Percentiles rank a stretch among this genome's conserved stretches.
These are phyloP conservation scores for Tachypleus tridentatus DNA, from an alignment of 1,140 invertebrate genomes.

Conservation along the genomic window DNA sequence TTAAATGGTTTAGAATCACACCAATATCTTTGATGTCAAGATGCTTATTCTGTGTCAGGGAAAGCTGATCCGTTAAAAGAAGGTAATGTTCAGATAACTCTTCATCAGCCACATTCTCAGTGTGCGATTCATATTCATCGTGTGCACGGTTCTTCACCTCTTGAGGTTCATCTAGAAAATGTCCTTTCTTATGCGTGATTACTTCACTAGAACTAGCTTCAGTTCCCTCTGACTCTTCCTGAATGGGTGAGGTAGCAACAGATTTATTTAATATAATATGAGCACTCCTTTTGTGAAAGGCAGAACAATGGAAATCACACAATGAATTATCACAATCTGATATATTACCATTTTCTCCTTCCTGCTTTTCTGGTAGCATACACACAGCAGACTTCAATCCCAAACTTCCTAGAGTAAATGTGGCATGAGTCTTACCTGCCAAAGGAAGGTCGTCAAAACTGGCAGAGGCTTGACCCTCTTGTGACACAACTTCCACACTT, in stretches of 20 bases:
- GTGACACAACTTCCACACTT: conserved; percentile 18
- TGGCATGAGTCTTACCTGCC: conserved; percentile 19
- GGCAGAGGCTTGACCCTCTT: conserved; percentile 18
- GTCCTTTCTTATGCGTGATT: too few relatives aligned
- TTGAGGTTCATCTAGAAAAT: conserved; percentile 16
- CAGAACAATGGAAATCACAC: conserved; percentile 90
- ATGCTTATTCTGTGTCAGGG: conserved; percentile 68
- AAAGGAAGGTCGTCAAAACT: conserved; percentile 6
- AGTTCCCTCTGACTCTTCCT: conserved; percentile 42
- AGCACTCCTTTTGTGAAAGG: conserved; percentile 78
- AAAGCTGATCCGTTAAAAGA: conserved; percentile 78
- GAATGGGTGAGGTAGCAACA: conserved; percentile 79
- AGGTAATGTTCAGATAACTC: conserved; percentile 65
- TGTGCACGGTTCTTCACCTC: conserved; percentile 18
- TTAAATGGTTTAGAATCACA: conserved; percentile 79
- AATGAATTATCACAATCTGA: conserved; percentile 38
- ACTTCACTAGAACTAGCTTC: conserved; percentile 6
- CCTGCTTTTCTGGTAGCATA: conserved; percentile 15
- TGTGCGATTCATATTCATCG: conserved; percentile 80
- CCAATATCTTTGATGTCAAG: conserved; percentile 89
- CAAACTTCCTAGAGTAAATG: conserved; percentile 22
- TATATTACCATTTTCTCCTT: conserved; percentile 11
- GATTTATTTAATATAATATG: conserved; percentile 80
- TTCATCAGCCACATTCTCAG: conserved; percentile 63
- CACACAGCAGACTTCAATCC: conserved; percentile 14